phyloP scores from a whole-genome alignment of 2,888 invertebrate genomes.

The Aporophyla lueneburgensis region DNA sequence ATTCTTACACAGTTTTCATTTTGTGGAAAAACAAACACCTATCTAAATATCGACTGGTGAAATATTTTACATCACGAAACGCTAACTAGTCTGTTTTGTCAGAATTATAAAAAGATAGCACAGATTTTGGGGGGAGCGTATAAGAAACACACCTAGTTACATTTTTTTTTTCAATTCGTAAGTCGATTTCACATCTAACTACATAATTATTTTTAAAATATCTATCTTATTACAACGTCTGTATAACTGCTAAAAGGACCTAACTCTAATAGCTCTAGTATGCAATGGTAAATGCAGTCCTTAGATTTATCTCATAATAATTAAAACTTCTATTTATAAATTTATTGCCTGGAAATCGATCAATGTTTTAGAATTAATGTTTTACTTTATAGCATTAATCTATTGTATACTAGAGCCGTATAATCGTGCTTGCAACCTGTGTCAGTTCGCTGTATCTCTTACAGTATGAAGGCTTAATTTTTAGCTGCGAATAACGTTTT shows the following conservation, averaged over 20 bases:
- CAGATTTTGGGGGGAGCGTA: slow-evolving; percentile 29
- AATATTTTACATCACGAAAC: slow-evolving; percentile 28
- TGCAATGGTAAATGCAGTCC: slow-evolving; percentile 35
- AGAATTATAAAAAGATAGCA: slow-evolving; percentile 51
- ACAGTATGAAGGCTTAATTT: slow-evolving; percentile 24
- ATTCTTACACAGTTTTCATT: slow-evolving; percentile 34
- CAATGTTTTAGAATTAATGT: slow-evolving; percentile 12
- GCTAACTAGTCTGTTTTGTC: slow-evolving; percentile 27
- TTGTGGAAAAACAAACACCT: slow-evolving; percentile 43
- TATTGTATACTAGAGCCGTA: slow-evolving; percentile 57
- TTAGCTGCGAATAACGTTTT: slow-evolving; percentile 43
- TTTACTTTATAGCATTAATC: not conserved
- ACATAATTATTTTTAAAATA: slow-evolving; percentile 49
- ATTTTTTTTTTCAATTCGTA: slow-evolving; percentile 42
- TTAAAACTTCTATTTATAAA: slow-evolving; percentile 2
- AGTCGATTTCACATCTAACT: slow-evolving; percentile 53
- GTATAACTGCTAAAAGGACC: slow-evolving; percentile 49
- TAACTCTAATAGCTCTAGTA: slow-evolving; percentile 59
- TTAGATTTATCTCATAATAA: slow-evolving; percentile 23
- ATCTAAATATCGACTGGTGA: slow-evolving; percentile 28
- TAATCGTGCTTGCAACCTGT: slow-evolving; percentile 33
- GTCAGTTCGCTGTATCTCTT: slow-evolving; percentile 17
- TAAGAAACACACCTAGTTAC: slow-evolving; percentile 41
- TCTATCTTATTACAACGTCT: slow-evolving; percentile 56
- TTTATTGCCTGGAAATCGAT: slow-evolving; percentile 25